Conservation (phyloP, 2,888 invertebrate genomes). For the Cantharis lateralis region DNA sequence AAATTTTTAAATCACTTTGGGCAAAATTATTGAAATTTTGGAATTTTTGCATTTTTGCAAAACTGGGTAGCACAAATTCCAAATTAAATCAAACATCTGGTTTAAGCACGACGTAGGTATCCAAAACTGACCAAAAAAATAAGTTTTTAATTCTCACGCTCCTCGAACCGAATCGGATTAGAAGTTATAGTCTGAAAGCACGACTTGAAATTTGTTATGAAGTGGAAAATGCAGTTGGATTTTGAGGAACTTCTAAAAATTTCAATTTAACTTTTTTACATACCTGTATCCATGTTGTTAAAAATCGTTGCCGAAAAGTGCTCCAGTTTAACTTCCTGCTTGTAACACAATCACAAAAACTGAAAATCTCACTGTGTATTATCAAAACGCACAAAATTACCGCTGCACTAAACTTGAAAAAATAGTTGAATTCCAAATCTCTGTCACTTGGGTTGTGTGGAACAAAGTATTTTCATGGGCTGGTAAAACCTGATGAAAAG, state of each 20-base stretch:
- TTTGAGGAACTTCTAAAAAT: background rate
- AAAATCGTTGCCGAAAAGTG: background rate
- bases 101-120: background rate
- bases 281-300: slow-evolving; percentile 15
- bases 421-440: background rate
- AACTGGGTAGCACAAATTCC: background rate
- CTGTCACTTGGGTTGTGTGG: background rate
- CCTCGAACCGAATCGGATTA: background rate
- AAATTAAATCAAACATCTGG: background rate
- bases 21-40: too few species aligned
- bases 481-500: background rate
- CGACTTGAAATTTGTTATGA: background rate
- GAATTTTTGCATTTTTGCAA: too few species aligned
- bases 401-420: background rate
- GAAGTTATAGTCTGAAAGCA: background rate
- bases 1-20: too few species aligned
- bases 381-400: background rate
- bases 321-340: background rate
- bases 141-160: background rate
- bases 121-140: background rate
- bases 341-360: background rate
- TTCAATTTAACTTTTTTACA: background rate
- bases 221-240: background rate
- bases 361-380: background rate
- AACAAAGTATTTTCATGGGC: background rate